Evolutionary conservation across 2,797 vertebrate species (phyloP), one percentile per base, ranked within the genome.

Genomic region (Pangasius djambal): DNA sequence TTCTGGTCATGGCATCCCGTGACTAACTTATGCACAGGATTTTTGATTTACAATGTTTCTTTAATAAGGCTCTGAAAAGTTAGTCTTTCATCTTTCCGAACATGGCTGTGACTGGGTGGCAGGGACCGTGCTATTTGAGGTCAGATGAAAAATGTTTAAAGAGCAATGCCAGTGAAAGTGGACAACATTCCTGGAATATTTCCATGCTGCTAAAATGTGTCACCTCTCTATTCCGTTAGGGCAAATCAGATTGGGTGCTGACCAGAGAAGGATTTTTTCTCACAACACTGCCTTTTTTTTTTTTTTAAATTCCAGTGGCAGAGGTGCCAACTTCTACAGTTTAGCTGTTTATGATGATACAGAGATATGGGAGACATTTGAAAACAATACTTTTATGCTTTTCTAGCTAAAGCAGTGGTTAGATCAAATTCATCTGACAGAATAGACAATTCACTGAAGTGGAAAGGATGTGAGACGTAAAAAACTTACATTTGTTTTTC

Each of bases 131-230:
- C 78, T 59, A 81, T 81, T 59, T 59, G 31, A 37, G 78, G 55
- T 81, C 55, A 82, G 18, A 25, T 9, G 55, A 82, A 61, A 37
- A 61, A 61, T 9, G 4, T 61, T 25, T 61, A 40, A 82, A 63
- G 57, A 63, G 79, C 83, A 57, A 67, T 50, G 61, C 59, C 74
- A 78, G 57, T 67, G 16, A 88, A 89, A 83, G 25, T 55, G 37
- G 34, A 69, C 4, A 61, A 91, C 87, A 90, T 92, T 92, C 91
- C 83, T 61, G 16, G 50, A 88, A 83, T 83, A 90, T 78, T 84
- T 90, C 18, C 37, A 28, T 34, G 65, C 31, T 63, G 59, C 69
- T 79, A 88, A 85, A 85, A 89, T 65, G 52, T 83, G 85, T 85
- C 70, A 74, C 63, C 50, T n/a, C 34, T 86, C 48, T 55, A 77